phyloP scores from a whole-genome alignment of 64 coral and sea anemone species.

The Montipora sp. region DNA sequence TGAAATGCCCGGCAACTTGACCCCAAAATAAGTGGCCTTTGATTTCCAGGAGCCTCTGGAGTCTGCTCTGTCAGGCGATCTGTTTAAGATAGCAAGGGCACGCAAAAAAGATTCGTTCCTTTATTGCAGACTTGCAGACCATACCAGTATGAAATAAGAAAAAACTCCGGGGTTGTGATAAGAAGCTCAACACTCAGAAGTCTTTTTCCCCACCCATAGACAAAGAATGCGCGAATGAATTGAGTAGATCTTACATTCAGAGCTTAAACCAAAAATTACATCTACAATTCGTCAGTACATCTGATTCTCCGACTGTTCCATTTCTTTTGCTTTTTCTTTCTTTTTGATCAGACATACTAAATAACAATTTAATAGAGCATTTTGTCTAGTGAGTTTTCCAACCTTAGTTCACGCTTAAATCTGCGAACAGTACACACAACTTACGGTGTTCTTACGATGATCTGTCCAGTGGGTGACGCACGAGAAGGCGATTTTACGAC shows the following conservation, averaged over 20 bases:
- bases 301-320: too few species aligned
- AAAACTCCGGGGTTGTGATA: too few species aligned
- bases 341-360: too few species aligned
- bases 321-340: too few species aligned
- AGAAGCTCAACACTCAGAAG: background rate
- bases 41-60: conserved; percentile 84
- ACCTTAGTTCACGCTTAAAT: background rate
- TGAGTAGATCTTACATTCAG: too few species aligned
- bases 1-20: conserved; percentile 83
- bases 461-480: conserved; percentile 40
- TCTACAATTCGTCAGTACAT: too few species aligned
- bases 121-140: too few species aligned
- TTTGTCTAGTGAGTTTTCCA: too few species aligned
- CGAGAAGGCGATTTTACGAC: conserved; percentile 73
- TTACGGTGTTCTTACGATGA: conserved; percentile 44
- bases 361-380: too few species aligned
- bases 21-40: conserved; percentile 85
- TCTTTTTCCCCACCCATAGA: background rate
- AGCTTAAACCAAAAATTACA: too few species aligned
- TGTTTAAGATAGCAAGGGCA: background rate
- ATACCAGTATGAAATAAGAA: too few species aligned
- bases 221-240: too few species aligned
- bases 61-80: conserved; percentile 39
- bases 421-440: background rate
- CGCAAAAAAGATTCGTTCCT: background rate